Conservation (phyloP, 2,113 vertebrate species). For the Rattus rattus region DNA sequence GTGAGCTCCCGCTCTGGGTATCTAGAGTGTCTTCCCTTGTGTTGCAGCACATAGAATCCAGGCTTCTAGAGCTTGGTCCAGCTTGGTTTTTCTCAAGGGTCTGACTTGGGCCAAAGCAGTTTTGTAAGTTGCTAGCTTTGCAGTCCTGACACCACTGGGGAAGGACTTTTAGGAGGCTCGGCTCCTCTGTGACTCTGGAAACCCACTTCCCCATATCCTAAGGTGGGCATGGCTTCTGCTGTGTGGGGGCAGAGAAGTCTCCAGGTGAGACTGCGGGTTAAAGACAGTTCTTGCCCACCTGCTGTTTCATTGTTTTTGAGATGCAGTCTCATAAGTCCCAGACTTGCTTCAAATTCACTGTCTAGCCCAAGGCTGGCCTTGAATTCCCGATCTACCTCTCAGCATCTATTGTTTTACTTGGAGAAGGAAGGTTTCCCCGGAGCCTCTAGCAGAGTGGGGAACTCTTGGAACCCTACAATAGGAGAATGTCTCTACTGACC, state of each 20-base stretch:
- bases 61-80: too few species aligned
- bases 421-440: neutral
- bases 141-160: neutral
- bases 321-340: neutral
- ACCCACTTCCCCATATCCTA: too few species aligned
- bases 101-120: neutral
- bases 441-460: neutral
- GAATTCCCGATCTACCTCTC: neutral
- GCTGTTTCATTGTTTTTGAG: neutral
- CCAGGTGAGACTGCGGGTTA: neutral
- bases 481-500: neutral
- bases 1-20: constrained; percentile 84
- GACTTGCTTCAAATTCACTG: neutral
- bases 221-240: neutral
- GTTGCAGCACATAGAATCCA: fast-evolving
- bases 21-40: neutral
- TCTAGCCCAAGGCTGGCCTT: neutral
- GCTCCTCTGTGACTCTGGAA: neutral
- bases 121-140: neutral
- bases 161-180: neutral
- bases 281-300: neutral
- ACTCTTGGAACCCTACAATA: neutral
- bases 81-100: too few species aligned
- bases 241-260: neutral
- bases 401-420: neutral